These are phyloP conservation scores for Dipodomys stephensi DNA, from an alignment of 2,113 vertebrate species.

Conservation along the genomic window DNA sequence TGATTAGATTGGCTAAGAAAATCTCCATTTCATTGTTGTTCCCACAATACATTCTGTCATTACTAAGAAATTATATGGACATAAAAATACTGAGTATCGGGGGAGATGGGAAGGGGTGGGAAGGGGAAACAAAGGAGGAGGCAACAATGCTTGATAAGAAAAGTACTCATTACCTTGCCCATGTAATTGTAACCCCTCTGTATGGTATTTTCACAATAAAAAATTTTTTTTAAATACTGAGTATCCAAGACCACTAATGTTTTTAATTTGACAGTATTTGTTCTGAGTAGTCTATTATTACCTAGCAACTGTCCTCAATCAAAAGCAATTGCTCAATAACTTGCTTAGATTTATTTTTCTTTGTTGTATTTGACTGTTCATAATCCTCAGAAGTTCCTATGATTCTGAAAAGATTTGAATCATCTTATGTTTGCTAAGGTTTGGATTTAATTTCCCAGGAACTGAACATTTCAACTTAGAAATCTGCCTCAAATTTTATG, in stretches of 20 bases:
- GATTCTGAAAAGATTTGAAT: neutral
- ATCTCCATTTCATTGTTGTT: neutral
- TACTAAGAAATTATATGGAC: neutral
- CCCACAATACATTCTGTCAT: neutral
- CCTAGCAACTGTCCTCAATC: neutral
- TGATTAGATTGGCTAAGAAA: neutral
- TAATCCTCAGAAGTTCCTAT: conserved; percentile 11
- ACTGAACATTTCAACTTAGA: neutral
- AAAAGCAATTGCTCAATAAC: neutral
- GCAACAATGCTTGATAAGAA: no score
- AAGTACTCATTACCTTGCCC: no score
- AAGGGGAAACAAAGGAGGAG: no score
- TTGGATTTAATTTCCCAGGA: conserved; percentile 16
- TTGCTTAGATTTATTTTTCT: neutral
- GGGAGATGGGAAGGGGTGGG: no score
- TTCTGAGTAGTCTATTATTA: conserved; percentile 7
- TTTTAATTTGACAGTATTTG: conserved; percentile 28
- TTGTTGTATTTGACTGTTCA: neutral
- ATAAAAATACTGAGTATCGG: neutral
- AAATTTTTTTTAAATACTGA: neutral
- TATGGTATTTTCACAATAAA: no score
- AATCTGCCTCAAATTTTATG: neutral
- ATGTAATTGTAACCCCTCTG: no score
- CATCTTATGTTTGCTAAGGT: neutral
- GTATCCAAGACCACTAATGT: neutral